phyloP scores from a whole-genome alignment of 2,113 vertebrate genomes.

The Pelmatolapia mariae region DNA sequence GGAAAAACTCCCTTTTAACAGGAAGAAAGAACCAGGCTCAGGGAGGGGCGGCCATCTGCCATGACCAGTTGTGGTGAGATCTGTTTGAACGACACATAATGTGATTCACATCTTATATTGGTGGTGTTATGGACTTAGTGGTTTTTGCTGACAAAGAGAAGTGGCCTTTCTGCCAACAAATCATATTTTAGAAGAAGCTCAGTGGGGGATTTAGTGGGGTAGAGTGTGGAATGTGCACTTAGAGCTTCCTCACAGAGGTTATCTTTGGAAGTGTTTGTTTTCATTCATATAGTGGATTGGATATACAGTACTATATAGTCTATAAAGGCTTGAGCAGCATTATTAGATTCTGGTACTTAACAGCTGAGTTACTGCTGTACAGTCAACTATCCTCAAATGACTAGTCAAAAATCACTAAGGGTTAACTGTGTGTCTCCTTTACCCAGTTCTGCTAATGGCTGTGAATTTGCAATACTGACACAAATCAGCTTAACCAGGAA shows the following conservation, averaged over 20 bases:
- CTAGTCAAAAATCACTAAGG: neutral
- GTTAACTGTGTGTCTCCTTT: neutral
- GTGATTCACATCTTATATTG: neutral
- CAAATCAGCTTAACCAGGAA: neutral
- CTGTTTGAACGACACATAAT: neutral
- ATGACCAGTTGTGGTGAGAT: neutral
- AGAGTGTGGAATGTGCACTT: neutral
- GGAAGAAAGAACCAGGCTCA: neutral
- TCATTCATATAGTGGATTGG: neutral
- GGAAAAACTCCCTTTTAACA: neutral
- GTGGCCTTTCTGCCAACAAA: neutral
- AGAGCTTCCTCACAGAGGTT: neutral
- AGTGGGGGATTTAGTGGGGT: neutral
- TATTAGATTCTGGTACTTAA: neutral
- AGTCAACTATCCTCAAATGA: neutral
- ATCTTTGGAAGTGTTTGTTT: neutral
- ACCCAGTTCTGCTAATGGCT: neutral
- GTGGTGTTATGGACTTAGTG: neutral
- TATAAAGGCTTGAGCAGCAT: neutral
- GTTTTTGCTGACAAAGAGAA: neutral
- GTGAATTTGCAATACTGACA: neutral
- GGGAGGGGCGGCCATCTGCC: neutral
- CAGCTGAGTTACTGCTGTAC: neutral
- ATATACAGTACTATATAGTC: neutral
- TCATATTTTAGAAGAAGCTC: neutral